Evolutionary conservation across 2,113 vertebrate species (phyloP).

Genomic region (Pogonocichla stellata): DNA sequence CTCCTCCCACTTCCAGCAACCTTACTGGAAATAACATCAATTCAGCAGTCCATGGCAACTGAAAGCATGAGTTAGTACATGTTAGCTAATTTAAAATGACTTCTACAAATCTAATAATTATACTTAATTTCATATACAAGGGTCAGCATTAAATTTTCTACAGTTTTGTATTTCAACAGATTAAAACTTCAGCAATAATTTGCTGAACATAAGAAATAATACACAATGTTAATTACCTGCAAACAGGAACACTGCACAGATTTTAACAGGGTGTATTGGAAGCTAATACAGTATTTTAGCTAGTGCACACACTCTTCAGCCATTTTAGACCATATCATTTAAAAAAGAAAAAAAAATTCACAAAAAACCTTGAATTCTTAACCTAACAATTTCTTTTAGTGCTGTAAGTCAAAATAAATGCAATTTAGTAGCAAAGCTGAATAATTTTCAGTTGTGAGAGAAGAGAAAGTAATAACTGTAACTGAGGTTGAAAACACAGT

Average conservation of each 20-base stretch:
- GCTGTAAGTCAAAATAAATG: background rate
- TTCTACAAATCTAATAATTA: slow-evolving; percentile 1
- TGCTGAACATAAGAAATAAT: background rate
- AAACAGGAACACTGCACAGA: background rate
- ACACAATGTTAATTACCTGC: background rate
- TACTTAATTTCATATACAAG: background rate
- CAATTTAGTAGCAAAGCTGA: background rate
- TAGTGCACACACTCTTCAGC: background rate
- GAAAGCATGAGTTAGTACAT: background rate
- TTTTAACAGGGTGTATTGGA: background rate
- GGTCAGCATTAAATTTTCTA: background rate
- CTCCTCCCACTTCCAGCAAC: background rate
- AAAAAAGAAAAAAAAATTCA: background rate
- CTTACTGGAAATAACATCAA: background rate
- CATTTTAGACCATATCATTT: background rate
- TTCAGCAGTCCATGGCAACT: background rate
- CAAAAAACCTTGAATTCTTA: background rate
- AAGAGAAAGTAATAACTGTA: no score
- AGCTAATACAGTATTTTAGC: background rate
- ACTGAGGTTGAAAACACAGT: background rate
- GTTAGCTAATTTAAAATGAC: background rate
- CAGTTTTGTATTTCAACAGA: slow-evolving; percentile 5
- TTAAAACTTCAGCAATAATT: background rate
- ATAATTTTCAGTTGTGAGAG: no score
- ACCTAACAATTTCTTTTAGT: background rate